Base-by-base conservation (phyloP, 2,888 invertebrate species). In the Sarcophaga carnaria region DNA sequence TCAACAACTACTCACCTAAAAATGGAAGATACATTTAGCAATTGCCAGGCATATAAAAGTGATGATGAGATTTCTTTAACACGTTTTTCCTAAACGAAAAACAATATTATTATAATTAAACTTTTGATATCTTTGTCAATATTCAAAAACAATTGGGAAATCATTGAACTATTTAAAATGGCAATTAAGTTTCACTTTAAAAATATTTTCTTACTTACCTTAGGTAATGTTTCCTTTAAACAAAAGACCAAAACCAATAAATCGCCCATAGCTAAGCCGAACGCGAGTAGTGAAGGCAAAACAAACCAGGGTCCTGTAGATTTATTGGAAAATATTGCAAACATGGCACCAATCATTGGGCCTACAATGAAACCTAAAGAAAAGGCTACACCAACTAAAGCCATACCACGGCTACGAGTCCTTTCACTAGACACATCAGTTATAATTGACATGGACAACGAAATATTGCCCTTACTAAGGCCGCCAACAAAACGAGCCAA, bases 301-400 rank as follows among this genome's bases (percentile, higher is more conserved):
- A 97, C 94, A 90, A 96, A 98, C 97, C 98, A 97, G 62, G 95
- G 93, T 70, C 95, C 95, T 3, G 88, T 93, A 88, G 95, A 94
- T 90, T 95, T 95, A 90, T 95, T 95, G 4, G 95, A 95, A 93
- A 94, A 95, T 89, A 95, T 95, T 2, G 98, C 96, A 93, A 98
- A 98, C 92, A 96, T 94, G 5, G 99, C 99, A 37, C 99, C 99
- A 88, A 99, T 97, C 93, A 98, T 94, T 3, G 99, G 99, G 0
- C 99, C 99, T 87, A 98, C 94, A 90, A 99, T 97, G 94, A 99
- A 99, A n/a, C 99, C 99, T 86, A 99, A 94, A 2, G 99, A 99
- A 94, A 99, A 99, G 10, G 99, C 98, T 90, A 99, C 96, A 14
- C 99, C 99, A 87, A 99, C 97, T 77, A 99, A 94, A n/a, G 99